Base-by-base conservation (phyloP, 53 echinoderm and acorn worm genomes). In the Apostichopus leukothele region DNA sequence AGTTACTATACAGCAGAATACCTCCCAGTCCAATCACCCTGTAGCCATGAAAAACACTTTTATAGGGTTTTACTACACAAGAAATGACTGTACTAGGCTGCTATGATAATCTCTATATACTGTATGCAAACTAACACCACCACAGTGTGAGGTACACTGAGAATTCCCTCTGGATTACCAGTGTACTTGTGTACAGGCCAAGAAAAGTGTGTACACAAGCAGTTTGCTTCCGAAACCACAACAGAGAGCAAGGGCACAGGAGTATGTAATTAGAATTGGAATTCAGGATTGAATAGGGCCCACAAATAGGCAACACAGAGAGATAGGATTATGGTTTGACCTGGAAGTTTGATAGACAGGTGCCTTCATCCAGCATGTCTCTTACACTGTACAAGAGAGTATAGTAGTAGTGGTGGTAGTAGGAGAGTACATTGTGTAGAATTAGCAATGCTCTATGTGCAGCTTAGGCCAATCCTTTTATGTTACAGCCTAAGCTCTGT, bases 241-340 rank as follows among this genome's bases (percentile, higher is more conserved):
- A 79, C 79, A 79, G 79, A 79, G 79, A 52, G 52, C 27, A n/a
- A 71, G 71, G 21, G 79, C 79, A 52, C 79, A 79, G 54, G 79
- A 79, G 79, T 53, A 52, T 79, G 79, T 53, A 79, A 79, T 79
- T 79, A 79, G 79, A 79, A 52, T 52, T 79, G 51, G 79, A 79
- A 51, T 79, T 79, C 79, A 79, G 10, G 27, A 79, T 52, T 79
- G 79, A 51, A 79, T 79, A 79, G 79, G 79, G 76, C 79, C 79
- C 71, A 52, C 53, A 79, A 79, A 79, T 79, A 79, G 27, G 52
- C 79, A 12, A 54, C 79, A 79, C 52, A 79, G 71, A 18, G 20
- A 71, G 14, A 20, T 53, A 54, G 79, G 79, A 79, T 79, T 79
- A 51, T 52, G 52, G 53, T 79, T 26, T 79, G 53, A 79, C 79